Conservation (phyloP, 2,888 invertebrate genomes). For the Magallana nippona region DNA sequence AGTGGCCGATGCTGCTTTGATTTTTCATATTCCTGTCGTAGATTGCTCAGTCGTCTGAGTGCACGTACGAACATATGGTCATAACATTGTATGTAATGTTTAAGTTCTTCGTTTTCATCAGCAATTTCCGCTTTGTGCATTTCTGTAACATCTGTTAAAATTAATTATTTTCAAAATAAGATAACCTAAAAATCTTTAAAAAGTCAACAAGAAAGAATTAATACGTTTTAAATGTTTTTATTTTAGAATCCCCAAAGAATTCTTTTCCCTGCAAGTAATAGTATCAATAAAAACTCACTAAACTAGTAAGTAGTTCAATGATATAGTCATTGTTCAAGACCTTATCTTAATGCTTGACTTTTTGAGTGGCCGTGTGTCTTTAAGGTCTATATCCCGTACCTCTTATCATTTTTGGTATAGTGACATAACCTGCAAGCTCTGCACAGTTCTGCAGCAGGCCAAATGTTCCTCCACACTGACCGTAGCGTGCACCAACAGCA, state of each 20-base stretch:
- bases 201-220: no score
- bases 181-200: neutral
- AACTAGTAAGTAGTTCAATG: no score
- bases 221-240: no score
- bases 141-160: slow-evolving; percentile 48
- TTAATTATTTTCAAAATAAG: neutral
- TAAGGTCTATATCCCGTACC: neutral
- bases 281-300: no score
- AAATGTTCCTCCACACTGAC: slow-evolving; percentile 26
- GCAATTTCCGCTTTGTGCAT: slow-evolving; percentile 54
- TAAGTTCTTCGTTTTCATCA: slow-evolving; percentile 48
- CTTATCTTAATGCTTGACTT: no score
- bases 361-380: neutral
- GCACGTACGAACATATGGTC: slow-evolving; percentile 49
- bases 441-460: slow-evolving; percentile 49
- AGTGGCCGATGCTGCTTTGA: slow-evolving; percentile 46
- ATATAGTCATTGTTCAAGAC: no score
- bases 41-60: slow-evolving; percentile 49
- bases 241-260: no score
- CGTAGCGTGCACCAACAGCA: neutral
- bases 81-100: slow-evolving; percentile 50
- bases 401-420: neutral
- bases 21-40: slow-evolving; percentile 49
- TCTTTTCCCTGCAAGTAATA: no score
- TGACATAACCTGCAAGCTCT: slow-evolving; percentile 47